These are phyloP conservation scores for Podilymbus podiceps DNA, from an alignment of 2,113 vertebrate species.

Conservation along the genomic window DNA sequence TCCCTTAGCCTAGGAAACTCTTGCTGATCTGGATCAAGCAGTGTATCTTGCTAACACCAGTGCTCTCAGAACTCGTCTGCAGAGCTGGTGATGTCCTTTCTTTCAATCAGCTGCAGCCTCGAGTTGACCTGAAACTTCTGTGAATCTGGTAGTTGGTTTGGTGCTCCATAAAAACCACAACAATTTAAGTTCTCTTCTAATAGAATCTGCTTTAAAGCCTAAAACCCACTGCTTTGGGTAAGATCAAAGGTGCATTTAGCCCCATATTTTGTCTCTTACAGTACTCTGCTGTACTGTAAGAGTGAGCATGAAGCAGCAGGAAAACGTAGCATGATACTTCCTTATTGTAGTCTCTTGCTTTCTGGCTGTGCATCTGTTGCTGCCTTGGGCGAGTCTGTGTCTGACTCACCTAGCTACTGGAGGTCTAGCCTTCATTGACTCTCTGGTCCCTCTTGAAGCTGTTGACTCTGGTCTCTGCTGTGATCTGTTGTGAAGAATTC, in stretches of 20 bases:
- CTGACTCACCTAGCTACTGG: neutral
- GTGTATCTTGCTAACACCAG: no score
- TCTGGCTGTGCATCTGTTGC: neutral
- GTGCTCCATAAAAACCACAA: neutral
- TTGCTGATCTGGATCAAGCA: neutral
- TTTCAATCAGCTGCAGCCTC: neutral
- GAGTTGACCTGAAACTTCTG: neutral
- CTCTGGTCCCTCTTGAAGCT: neutral
- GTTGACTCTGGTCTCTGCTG: neutral
- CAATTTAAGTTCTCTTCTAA: neutral
- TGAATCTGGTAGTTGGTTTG: neutral
- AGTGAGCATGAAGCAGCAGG: neutral
- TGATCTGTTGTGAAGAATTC: neutral
- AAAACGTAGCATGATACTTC: neutral
- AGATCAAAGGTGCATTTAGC: neutral
- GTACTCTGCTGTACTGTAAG: neutral
- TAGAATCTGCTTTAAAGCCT: neutral
- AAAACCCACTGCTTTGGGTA: neutral
- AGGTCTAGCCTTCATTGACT: neutral
- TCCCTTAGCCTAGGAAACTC: neutral
- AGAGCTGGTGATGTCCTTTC: neutral
- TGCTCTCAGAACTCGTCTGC: neutral
- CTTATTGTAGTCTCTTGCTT: neutral
- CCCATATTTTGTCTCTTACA: neutral
- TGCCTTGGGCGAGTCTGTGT: neutral